These are phyloP conservation scores for Coptotermes formosanus DNA, from an alignment of 1,140 invertebrate genomes.

Conservation along the genomic window DNA sequence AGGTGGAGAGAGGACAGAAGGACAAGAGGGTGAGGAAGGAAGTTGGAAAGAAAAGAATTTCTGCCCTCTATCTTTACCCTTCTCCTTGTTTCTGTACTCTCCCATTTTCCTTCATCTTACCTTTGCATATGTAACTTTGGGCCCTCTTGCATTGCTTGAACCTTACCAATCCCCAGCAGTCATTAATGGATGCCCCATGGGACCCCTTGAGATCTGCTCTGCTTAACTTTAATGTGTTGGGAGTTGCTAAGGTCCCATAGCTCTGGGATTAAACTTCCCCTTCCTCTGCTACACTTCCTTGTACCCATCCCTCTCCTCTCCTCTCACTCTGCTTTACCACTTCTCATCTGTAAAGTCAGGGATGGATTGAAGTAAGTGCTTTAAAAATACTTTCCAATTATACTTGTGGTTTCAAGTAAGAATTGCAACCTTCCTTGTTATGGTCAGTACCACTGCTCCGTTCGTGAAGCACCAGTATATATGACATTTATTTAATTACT, in stretches of 20 bases:
- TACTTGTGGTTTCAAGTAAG: background rate
- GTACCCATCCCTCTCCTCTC: background rate
- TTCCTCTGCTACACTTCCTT: background rate
- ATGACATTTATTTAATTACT: no score
- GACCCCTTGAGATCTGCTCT: constrained; percentile 37
- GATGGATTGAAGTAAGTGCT: constrained; percentile 20
- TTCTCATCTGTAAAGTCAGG: constrained; percentile 29
- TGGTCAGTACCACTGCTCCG: no score
- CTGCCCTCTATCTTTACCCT: constrained; percentile 23
- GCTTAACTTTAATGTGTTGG: constrained; percentile 37
- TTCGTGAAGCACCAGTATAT: no score
- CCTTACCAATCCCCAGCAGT: constrained; percentile 35
- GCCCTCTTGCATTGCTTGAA: constrained; percentile 24
- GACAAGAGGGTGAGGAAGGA: background rate
- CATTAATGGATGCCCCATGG: constrained; percentile 35
- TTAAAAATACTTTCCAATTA: background rate
- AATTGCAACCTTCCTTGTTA: no score
- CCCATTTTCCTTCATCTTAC: constrained; percentile 20
- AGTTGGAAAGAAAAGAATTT: constrained; percentile 19
- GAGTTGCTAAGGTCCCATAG: constrained; percentile 35
- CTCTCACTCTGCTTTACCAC: background rate
- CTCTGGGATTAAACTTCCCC: constrained; percentile 35
- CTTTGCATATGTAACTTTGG: constrained; percentile 34
- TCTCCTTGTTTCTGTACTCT: constrained; percentile 3
- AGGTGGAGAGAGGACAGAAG: constrained; percentile 12